Evolutionary conservation across 2,113 vertebrate species (phyloP).

Genomic region (Hypanus sabinus): DNA sequence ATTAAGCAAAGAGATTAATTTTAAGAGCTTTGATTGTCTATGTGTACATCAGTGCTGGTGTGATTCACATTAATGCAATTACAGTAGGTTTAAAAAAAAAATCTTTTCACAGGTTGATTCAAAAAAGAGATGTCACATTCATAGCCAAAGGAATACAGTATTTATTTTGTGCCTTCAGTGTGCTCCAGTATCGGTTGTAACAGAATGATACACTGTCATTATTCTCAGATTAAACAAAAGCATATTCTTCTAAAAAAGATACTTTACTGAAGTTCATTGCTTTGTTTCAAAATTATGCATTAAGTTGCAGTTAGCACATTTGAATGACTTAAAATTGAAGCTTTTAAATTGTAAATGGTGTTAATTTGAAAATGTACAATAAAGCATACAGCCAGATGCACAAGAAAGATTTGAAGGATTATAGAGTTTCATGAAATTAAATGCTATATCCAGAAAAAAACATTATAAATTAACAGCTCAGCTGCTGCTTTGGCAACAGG

Average conservation of each 20-base stretch:
- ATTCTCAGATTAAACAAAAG: background rate
- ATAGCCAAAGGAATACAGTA: background rate
- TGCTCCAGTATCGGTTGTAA: background rate
- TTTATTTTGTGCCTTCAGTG: background rate
- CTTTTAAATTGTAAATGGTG: background rate
- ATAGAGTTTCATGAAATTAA: background rate
- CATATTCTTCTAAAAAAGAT: background rate
- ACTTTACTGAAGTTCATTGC: constrained; percentile 26
- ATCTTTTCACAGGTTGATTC: background rate
- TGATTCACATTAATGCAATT: background rate
- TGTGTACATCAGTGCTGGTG: background rate
- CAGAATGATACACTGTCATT: background rate
- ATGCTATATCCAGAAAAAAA: background rate
- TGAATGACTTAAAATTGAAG: constrained; percentile 26
- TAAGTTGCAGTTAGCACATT: background rate
- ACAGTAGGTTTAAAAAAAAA: background rate
- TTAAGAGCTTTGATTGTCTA: background rate
- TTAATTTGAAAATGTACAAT: background rate
- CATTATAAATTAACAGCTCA: constrained; percentile 18
- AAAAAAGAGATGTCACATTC: background rate
- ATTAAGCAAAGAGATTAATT: background rate
- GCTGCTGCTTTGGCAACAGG: constrained; percentile 25
- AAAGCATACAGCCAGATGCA: constrained; percentile 29
- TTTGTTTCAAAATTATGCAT: constrained; percentile 31
- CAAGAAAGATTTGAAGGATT: background rate